Conservation (phyloP, 2,797 vertebrate genomes). For the Spatula versicolor region DNA sequence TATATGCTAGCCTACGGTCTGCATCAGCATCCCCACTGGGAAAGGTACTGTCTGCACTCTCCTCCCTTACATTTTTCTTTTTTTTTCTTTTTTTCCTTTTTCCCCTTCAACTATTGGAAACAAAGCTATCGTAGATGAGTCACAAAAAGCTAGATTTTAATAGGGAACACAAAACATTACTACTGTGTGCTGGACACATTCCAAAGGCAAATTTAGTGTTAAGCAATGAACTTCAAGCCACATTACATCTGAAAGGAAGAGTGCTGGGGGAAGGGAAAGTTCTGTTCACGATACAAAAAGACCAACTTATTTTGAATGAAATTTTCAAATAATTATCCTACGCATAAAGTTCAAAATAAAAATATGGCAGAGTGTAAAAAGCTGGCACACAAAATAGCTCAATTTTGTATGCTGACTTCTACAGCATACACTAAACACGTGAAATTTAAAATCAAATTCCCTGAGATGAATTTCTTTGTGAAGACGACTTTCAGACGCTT, state of each 20-base stretch:
- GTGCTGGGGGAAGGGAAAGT: conserved; percentile 16
- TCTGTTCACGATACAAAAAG: not conserved
- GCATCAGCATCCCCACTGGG: conserved; percentile 48
- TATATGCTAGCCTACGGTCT: conserved; percentile 16
- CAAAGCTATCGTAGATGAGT: conserved; percentile 59
- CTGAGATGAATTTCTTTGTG: not conserved
- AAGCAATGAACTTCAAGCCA: conserved; percentile 49
- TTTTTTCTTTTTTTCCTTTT: not conserved
- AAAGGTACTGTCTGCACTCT: conserved; percentile 63
- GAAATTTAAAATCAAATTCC: not conserved
- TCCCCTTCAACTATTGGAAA: conserved; percentile 43
- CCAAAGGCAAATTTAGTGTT: conserved; percentile 59
- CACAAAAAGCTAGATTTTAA: conserved; percentile 63
- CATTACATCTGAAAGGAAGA: not conserved
- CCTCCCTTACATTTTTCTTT: not conserved
- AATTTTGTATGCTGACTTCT: not conserved
- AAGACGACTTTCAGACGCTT: not conserved
- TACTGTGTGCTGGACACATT: conserved; percentile 45
- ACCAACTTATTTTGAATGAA: not conserved
- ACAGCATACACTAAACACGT: not conserved
- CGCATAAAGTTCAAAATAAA: not conserved
- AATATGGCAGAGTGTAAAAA: not conserved
- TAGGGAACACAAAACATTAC: conserved; percentile 64
- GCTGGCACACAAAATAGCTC: not conserved
- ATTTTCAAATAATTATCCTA: not conserved